Evolutionary conservation across 2,113 vertebrate genomes (phyloP), one percentile per base, ranked within the genome.

Genomic region (Narcine bancroftii): DNA sequence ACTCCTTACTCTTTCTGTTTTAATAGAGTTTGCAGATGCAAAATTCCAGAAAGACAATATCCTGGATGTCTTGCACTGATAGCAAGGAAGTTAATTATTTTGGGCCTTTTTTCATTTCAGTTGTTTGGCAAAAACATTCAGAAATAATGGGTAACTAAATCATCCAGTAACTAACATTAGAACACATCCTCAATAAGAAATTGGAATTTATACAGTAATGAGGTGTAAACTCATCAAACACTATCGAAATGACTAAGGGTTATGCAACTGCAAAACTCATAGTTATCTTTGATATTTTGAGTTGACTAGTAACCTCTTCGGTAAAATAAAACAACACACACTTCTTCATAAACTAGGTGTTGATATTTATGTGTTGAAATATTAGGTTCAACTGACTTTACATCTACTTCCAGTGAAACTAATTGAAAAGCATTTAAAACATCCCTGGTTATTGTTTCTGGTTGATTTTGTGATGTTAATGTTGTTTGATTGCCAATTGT

Each of bases 21-120:
- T n/a, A 2, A 79, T 75, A 1, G 72, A 75, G 72, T 39, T 36
- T 75, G 33, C 33, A 15, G 81, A n/a, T 60, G 15, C 13, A 36
- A 29, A 3, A 7, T 11, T 36, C 6, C 33, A 60, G 13, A 53
- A 15, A 60, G 33, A 36, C 33, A 36, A 56, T 60, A 56, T 85
- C 53, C 81, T 36, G 53, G 50, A 85, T 36, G 60, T 85, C 81
- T 85, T 85, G 81, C 50, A 56, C 53, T 85, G 81, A 85, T 85
- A 53, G 7, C 76, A 2, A 5, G 47, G 50, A 53, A 53, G 42
- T 83, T 83, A 83, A 53, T 83, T 9, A 29, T 29, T 83, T 19
- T 85, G 6, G 33, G 53, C 19, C 33, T 17, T 85, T 83, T 83
- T 85, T 60, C 17, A 60, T 36, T 60, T 60, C 60, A n/a, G 53